Conservation (phyloP, 2,888 invertebrate species). For the Hyppa rectilinea region DNA sequence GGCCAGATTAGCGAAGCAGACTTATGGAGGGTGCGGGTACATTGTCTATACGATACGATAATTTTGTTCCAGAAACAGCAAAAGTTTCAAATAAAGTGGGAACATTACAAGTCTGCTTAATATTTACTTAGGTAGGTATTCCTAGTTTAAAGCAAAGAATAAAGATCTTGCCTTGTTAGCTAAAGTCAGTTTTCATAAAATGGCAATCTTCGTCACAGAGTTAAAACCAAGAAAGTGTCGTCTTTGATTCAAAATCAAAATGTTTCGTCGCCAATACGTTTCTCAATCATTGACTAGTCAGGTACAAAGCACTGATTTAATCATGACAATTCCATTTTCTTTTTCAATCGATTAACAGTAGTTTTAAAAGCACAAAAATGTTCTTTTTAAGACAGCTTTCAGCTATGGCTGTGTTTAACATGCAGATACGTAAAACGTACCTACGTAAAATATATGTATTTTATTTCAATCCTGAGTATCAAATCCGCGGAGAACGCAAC, state of each 20-base stretch:
- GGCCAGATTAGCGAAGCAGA: constrained; percentile 67
- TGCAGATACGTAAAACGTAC: no score
- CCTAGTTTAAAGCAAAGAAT: background rate
- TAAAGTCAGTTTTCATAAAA: background rate
- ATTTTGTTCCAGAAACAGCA: background rate
- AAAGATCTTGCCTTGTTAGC: background rate
- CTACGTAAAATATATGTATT: no score
- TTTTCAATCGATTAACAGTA: no score
- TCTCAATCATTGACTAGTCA: background rate
- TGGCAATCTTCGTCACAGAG: background rate
- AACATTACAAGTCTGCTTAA: no score
- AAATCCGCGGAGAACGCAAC: constrained; percentile 55
- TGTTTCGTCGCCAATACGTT: background rate
- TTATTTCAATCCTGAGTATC: no score
- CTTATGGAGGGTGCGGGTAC: constrained; percentile 50
- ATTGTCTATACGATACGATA: constrained; percentile 45
- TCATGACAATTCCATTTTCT: background rate
- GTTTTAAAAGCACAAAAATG: background rate
- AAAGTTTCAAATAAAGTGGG: background rate
- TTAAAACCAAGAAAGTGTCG: no score
- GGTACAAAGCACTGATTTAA: background rate
- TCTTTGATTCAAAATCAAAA: no score
- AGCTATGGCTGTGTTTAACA: no score
- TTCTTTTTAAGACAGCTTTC: background rate
- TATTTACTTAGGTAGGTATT: no score